Conservation (phyloP, 35 echinoderm and acorn worm species). For the Anneissia japonica region DNA sequence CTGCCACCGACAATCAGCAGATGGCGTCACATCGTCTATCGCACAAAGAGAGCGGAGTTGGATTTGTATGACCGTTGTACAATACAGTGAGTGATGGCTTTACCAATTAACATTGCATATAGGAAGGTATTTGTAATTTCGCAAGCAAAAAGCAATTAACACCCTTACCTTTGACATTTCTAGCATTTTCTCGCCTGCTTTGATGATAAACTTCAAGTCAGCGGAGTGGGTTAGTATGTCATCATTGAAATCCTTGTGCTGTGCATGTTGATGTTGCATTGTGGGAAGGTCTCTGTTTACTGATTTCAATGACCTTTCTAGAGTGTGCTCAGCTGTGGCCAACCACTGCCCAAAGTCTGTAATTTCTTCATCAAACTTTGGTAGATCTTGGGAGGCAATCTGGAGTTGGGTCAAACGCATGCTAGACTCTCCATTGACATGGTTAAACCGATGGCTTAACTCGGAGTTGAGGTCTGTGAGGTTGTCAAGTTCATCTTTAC, state of each 20-base stretch:
- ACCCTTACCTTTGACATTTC: constrained; percentile 72
- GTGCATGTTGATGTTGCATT: constrained; percentile 46
- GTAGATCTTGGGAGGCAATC: constrained; percentile 57
- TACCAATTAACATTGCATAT: too few species aligned
- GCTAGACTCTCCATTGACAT: constrained; percentile 76
- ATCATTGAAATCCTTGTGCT: constrained; percentile 74
- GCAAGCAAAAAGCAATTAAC: too few species aligned
- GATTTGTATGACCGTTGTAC: too few species aligned
- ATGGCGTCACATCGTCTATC: too few species aligned
- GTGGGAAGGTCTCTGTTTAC: constrained; percentile 52
- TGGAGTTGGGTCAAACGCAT: constrained; percentile 66
- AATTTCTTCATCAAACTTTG: constrained; percentile 70
- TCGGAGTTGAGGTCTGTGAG: constrained; percentile 47
- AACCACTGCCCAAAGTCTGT: constrained; percentile 71
- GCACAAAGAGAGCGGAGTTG: too few species aligned
- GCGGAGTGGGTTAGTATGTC: constrained; percentile 73
- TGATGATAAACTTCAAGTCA: constrained; percentile 85
- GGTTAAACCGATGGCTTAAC: constrained; percentile 75
- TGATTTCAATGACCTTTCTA: constrained; percentile 32
- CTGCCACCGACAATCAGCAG: too few species aligned
- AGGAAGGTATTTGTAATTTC: too few species aligned
- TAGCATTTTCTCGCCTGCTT: constrained; percentile 69
- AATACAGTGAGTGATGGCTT: too few species aligned
- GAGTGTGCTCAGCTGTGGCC: constrained; percentile 55
- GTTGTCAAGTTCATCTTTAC: constrained; percentile 53